Evolutionary conservation across 2,888 invertebrate species (phyloP).

Genomic region (Frankliniella fusca): DNA sequence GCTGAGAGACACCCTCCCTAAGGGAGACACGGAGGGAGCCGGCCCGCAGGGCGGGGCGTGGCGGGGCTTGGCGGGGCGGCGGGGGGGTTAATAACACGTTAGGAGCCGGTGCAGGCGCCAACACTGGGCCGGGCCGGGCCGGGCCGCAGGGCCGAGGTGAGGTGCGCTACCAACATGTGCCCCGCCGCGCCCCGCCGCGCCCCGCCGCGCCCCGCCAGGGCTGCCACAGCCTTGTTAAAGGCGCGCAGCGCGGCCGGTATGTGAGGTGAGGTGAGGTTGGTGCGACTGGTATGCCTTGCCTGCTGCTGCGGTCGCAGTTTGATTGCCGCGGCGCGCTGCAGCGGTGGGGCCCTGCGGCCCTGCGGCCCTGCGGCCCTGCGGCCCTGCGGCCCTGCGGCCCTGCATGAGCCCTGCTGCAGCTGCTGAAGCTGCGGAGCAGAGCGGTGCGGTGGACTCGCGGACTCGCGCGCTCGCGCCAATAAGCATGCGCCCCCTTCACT

Average conservation of each 20-base stretch:
- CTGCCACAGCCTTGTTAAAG: neutral
- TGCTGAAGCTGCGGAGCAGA: too few species aligned
- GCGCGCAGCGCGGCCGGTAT: neutral
- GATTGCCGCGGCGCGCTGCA: neutral
- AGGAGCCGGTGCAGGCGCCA: slow-evolving; percentile 3
- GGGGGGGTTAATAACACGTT: neutral
- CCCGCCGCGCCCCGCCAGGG: neutral
- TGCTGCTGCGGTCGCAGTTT: neutral
- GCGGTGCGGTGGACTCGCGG: too few species aligned
- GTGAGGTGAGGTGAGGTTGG: neutral
- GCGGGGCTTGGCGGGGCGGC: neutral
- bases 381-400: too few species aligned
- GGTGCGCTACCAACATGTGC: slow-evolving; percentile 3
- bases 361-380: too few species aligned
- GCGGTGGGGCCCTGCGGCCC: too few species aligned
- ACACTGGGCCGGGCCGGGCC: neutral
- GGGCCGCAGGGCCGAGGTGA: neutral
- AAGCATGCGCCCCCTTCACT: too few species aligned
- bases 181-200: neutral
- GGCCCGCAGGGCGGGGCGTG: too few species aligned
- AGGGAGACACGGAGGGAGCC: neutral
- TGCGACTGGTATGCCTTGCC: neutral
- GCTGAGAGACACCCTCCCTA: neutral
- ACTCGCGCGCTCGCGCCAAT: too few species aligned
- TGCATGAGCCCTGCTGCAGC: too few species aligned